Evolutionary conservation across 2,113 vertebrate genomes (phyloP).

Genomic region (Cyphomyrus plagiostoma): DNA sequence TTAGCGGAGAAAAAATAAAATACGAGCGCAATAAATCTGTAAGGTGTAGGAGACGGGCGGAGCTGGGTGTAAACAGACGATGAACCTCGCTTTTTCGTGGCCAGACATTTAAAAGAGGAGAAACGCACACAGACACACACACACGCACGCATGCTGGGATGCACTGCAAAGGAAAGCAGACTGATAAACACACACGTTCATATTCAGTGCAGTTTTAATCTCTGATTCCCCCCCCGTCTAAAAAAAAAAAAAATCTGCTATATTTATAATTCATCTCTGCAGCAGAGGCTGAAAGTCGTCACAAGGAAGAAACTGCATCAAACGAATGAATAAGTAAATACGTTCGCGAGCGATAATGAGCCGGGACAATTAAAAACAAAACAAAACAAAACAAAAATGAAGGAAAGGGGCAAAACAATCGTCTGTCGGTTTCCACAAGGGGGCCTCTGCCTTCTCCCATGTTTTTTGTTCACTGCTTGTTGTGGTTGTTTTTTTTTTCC

Average conservation of each 20-base stretch:
- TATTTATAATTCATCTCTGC: conserved; percentile 15
- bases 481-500: conserved; percentile 6
- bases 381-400: conserved; percentile 18
- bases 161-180: background rate
- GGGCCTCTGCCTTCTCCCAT: conserved; percentile 12
- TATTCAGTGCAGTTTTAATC: background rate
- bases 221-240: background rate
- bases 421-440: conserved; percentile 18
- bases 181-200: background rate
- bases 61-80: background rate
- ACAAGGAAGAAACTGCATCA: conserved; percentile 41
- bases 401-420: conserved; percentile 5
- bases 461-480: background rate
- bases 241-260: background rate
- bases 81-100: background rate
- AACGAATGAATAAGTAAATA: conserved; percentile 22
- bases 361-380: conserved; percentile 25
- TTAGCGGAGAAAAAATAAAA: background rate
- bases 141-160: background rate
- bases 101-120: background rate
- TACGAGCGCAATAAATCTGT: background rate
- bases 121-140: background rate
- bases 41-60: background rate
- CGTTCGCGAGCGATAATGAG: conserved; percentile 24
- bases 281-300: conserved; percentile 9